Conservation (phyloP, 2,888 invertebrate species). For the Andricus quercusramuli region DNA sequence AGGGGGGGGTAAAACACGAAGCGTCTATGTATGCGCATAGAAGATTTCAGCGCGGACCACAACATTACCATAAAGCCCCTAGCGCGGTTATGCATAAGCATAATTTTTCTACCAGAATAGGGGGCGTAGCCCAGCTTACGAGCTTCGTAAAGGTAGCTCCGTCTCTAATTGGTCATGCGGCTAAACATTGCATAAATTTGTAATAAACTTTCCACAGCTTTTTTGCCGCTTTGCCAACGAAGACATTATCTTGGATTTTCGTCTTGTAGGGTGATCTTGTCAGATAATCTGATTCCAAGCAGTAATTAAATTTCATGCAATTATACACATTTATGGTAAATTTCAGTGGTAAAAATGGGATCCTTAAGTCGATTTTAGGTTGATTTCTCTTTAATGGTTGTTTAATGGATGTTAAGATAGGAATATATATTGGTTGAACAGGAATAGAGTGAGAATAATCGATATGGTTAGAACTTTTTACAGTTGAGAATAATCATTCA, state of each 20-base stretch:
- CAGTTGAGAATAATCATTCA: constrained; percentile 51
- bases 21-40: constrained; percentile 69
- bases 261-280: constrained; percentile 58
- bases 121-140: constrained; percentile 65
- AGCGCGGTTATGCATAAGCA: constrained; percentile 74
- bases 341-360: background rate
- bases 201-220: constrained; percentile 70
- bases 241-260: constrained; percentile 70
- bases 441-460: background rate
- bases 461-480: background rate
- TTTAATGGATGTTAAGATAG: constrained; percentile 1
- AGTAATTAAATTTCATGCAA: constrained; percentile 5
- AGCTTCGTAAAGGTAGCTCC: constrained; percentile 61
- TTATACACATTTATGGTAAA: background rate
- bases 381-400: background rate
- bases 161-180: constrained; percentile 75
- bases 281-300: constrained; percentile 55
- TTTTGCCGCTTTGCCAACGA: constrained; percentile 59
- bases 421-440: background rate
- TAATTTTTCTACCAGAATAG: constrained; percentile 72
- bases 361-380: background rate
- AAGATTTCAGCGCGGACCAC: constrained; percentile 74
- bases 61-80: constrained; percentile 76
- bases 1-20: constrained; percentile 62
- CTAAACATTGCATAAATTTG: constrained; percentile 76